These are phyloP conservation scores for Pluvialis apricaria DNA, from an alignment of 2,113 vertebrate genomes.

Conservation along the genomic window DNA sequence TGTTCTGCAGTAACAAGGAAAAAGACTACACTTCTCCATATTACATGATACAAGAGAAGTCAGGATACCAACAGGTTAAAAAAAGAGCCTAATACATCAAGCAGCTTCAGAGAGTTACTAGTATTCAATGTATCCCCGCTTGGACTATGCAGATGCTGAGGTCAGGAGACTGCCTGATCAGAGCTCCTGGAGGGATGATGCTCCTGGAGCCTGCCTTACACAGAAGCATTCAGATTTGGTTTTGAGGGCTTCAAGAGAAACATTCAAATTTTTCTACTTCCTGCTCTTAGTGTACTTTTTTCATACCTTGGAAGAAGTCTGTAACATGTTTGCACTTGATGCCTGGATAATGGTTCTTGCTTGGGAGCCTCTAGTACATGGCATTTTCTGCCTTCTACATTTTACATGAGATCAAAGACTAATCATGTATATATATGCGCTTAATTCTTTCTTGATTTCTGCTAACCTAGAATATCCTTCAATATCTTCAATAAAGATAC, in stretches of 20 bases:
- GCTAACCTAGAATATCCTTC: not conserved
- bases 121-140: not conserved
- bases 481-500: not conserved
- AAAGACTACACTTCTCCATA: not conserved
- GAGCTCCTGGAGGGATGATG: not conserved
- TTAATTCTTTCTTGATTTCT: constrained; percentile 48
- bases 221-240: not conserved
- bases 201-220: not conserved
- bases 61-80: not conserved
- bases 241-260: not conserved
- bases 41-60: not conserved
- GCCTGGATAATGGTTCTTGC: not conserved
- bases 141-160: not conserved
- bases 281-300: not conserved
- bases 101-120: not conserved
- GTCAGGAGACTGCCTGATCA: not conserved
- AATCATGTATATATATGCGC: not conserved
- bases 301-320: not conserved
- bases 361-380: not conserved
- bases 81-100: not conserved
- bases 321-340: not conserved
- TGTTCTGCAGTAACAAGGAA: not conserved
- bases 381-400: not conserved
- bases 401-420: not conserved
- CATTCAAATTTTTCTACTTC: not conserved